Conservation (phyloP, 2,888 invertebrate genomes). For the Pristionchus fissidentatus region DNA sequence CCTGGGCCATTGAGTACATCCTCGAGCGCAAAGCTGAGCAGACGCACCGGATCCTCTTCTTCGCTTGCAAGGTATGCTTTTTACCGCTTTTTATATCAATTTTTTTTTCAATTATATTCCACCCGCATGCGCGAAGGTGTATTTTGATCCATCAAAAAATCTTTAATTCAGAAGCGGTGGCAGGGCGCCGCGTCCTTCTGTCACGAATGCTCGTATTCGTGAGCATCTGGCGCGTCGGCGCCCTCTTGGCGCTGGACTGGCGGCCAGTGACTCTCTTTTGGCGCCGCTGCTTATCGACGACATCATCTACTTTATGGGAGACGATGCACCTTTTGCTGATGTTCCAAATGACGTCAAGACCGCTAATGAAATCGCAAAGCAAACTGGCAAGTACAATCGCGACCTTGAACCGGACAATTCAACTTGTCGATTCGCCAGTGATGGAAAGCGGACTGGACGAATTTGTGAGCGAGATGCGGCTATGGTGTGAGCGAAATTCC, state of each 20-base stretch:
- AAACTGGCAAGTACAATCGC: neutral
- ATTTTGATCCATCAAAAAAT: neutral
- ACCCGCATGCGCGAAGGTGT: neutral
- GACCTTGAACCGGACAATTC: neutral
- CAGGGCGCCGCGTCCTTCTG: neutral
- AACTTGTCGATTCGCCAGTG: neutral
- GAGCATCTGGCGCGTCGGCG: neutral
- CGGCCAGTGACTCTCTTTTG: neutral
- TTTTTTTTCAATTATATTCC: neutral
- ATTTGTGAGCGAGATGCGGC: slow-evolving; percentile 13
- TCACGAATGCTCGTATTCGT: neutral
- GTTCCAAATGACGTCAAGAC: neutral
- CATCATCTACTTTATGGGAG: neutral
- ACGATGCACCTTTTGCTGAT: neutral
- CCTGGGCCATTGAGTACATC: too few species aligned
- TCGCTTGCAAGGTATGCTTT: neutral
- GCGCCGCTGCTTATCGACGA: neutral
- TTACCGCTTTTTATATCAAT: neutral
- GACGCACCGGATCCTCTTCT: neutral
- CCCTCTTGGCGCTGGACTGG: neutral
- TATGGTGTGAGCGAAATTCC: neutral
- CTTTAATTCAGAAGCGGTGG: slow-evolving; percentile 11
- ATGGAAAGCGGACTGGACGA: neutral
- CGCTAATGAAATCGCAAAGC: neutral
- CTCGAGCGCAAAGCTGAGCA: too few species aligned